Evolutionary conservation across 1,140 invertebrate species (phyloP), one percentile per base, ranked within the genome.

Genomic region (Platyscapa corneri): DNA sequence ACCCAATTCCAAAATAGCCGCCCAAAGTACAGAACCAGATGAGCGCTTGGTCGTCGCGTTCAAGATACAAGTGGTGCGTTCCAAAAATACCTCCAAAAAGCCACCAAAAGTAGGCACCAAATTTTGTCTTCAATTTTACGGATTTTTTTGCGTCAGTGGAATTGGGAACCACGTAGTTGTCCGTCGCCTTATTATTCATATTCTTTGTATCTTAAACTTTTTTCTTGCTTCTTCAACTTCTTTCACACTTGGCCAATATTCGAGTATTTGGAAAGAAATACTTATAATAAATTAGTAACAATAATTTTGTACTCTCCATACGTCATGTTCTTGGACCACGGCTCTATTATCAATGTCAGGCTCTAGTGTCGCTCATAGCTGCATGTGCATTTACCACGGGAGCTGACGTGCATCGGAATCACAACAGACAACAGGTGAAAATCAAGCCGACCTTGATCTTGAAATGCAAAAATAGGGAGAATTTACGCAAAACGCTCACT

Each of bases 11-110:
- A 88, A 96, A 94, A 89, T 97, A 97, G 7, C 98, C 98, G 27
- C 97, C 98, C 18, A 97, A 93, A 3, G 97, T 97, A 75, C 95
- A 96, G 94, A 96, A 97, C 95, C 97, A 98, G 0, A 98, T 93
- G 89, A 99, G 97, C 0, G 97, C 98, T 89, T 99, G 98, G n/a
- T 95, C 94, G 91, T 99, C 97, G 82, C 98, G 93, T 72, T 95
- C 95, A 70, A 99, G 93, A 91, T 99, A 99, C 89, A 99, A 95
- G 91, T 99, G 97, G 93, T 99, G 98, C 3, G 97, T 91, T 0
- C 98, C 98, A 87, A 97, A 96, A 88, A 97, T 93, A 18, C 98
- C 98, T 56, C 97, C 97, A 86, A 98, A 94, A 0, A 98, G 89
- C 98, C 98, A 99, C 30, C 97, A 93, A 30, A 98, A 67, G 91